Evolutionary conservation across 1,140 invertebrate species (phyloP), one percentile per base, ranked within the genome.

Genomic region (Bombus polaris): DNA sequence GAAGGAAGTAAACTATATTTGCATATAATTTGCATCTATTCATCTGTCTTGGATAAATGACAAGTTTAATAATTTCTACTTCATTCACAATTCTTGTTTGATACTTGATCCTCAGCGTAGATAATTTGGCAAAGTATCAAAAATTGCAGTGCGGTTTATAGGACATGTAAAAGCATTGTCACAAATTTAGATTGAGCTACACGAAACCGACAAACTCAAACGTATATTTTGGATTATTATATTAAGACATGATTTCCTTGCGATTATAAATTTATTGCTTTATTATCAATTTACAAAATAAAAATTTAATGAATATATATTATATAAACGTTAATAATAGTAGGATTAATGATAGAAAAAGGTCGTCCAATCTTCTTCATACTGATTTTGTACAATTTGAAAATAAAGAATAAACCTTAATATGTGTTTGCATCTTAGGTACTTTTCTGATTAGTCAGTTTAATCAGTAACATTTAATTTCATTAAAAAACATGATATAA

Each of bases 231-330:
- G 3, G 66, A 39, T 44, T 39, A n/a, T 37, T 44, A 35, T 37
- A 53, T 8, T n/a, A 8, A 25, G 10, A 35, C 4, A 12, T 1
- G 15, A 39, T 62, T 80, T 22, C 0, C 18, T 65, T 59, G 13
- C 1, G 10, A 57, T n/a, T 82, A 3, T 73, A 65, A 57, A 70
- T 57, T 68, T 39, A 42, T 80, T 42, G 22, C 32, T 85, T 85
- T 80, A 79, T 85, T 85, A 68, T 73, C 57, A 80, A 65, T 85
- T 72, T 80, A 85, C 68, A 80, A 80, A 80, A 85, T 79, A 62
- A 85, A 65, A 39, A 18, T 37, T 80, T 25, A 42, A 79, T 59
- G 22, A n/a, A 28, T 84, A 72, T 62, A 35, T 68, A 76, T 74
- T 57, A 39, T 65, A 28, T 47, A 80, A 80, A 80, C 3, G 22